Conservation (phyloP, 2,113 vertebrate species). For the Mormoops blainvillei region DNA sequence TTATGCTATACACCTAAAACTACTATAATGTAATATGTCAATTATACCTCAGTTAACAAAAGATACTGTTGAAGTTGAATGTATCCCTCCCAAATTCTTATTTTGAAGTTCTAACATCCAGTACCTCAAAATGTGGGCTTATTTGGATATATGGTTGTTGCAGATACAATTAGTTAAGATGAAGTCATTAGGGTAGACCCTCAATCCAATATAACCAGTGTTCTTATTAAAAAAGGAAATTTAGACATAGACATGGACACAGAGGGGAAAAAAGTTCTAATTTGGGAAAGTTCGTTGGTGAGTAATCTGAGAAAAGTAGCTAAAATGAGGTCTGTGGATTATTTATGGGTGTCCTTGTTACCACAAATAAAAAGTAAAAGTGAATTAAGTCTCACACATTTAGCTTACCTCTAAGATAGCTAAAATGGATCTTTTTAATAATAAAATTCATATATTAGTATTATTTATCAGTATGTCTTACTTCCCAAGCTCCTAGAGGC, state of each 20-base stretch:
- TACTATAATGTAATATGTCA: background rate
- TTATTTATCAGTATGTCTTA: background rate
- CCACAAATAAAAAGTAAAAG: background rate
- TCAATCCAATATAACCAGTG: background rate
- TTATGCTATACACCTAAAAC: background rate
- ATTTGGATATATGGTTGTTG: background rate
- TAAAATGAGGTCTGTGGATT: conserved; percentile 5
- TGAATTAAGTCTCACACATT: background rate
- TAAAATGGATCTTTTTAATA: background rate
- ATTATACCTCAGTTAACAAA: background rate
- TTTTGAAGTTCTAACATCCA: background rate
- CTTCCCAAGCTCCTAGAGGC: background rate
- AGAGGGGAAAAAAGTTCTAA: background rate
- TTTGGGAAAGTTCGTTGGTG: background rate
- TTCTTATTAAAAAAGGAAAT: background rate
- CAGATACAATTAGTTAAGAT: background rate
- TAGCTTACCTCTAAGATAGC: background rate
- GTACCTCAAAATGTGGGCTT: background rate
- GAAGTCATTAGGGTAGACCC: background rate
- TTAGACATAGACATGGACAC: background rate
- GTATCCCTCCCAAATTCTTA: background rate
- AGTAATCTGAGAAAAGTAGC: background rate
- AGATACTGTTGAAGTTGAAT: background rate
- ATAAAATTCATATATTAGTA: background rate
- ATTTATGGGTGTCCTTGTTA: background rate